Evolutionary conservation across 2,113 vertebrate species (phyloP), one percentile per base, ranked within the genome.

Genomic region (Pipa parva): DNA sequence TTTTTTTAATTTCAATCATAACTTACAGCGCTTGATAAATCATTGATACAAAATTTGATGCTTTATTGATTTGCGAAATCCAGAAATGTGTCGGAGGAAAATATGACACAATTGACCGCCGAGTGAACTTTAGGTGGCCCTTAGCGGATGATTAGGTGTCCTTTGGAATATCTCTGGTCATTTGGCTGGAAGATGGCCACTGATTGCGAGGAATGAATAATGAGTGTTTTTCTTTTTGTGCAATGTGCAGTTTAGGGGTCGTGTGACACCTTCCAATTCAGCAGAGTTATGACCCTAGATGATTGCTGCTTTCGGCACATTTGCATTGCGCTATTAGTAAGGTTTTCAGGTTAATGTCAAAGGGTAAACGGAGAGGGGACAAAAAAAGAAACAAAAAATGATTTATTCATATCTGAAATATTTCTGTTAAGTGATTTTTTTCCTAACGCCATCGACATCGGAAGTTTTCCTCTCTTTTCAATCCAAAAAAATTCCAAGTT

Each of bases 111-210:
- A 54, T 54, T 61, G 66, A 70, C 51, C 58, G 33, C 39, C 24
- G 21, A 58, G 33, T 61, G 48, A 70, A 54, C 66, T 52, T 54
- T 20, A 61, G 52, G 66, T 70, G 58, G 66, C 57, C 66, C 60
- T 70, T 70, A 61, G 65, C 22, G 39, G 56, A 68, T 68, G 65
- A 68, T 68, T 68, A 68, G 46, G 56, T 60, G 46, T 59, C 56
- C 45, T 37, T 22, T 51, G 22, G 26, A 25, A 68, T 68, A 59
- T 50, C 66, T 61, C 21, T 52, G 33, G 58, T 58, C 49, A 61
- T 70, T 70, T 31, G 58, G 36, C 18, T 25, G 36, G 33, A 21
- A 31, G n/a, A 28, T 37, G 66, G 57, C 45, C 48, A 18, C 57
- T 70, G 66, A 70, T 70, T 70, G 58, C 57, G 26, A 10, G 13